Conservation (phyloP, 2,797 vertebrate genomes). For the Glyptemys insculpta region DNA sequence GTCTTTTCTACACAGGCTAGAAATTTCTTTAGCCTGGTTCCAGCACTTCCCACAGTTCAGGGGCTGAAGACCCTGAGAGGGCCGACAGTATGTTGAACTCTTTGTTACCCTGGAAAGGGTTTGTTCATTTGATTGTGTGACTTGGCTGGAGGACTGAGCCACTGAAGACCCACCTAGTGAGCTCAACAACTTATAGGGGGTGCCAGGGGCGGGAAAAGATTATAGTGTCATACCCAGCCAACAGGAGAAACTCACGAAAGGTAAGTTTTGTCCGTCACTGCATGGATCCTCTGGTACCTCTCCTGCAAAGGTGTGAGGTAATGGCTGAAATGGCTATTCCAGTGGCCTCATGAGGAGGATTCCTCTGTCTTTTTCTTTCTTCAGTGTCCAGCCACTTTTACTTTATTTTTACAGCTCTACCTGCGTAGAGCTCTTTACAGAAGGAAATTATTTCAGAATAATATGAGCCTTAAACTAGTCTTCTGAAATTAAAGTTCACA, state of each 20-base stretch:
- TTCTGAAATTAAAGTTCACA: background rate
- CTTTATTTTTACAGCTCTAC: background rate
- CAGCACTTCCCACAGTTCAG: no score
- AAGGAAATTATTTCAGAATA: background rate
- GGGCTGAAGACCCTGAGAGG: background rate
- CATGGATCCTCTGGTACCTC: no score
- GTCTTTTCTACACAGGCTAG: no score
- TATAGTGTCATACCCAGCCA: background rate
- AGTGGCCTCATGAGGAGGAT: background rate
- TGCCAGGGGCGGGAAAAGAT: no score
- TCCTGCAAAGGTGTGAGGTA: background rate
- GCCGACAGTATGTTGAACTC: background rate
- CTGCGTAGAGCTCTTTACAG: background rate
- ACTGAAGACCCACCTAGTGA: background rate
- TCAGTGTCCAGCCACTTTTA: background rate
- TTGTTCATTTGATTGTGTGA: background rate
- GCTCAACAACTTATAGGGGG: background rate
- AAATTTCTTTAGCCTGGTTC: no score
- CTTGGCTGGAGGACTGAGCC: background rate
- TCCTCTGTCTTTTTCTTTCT: background rate
- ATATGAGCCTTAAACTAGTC: background rate
- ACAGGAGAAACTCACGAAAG: background rate
- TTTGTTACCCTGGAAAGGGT: no score
- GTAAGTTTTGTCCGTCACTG: fast-evolving
- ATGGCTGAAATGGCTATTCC: background rate